Evolutionary conservation across 35 echinoderm and acorn worm species (phyloP).

Genomic region (Ptychodera flava): DNA sequence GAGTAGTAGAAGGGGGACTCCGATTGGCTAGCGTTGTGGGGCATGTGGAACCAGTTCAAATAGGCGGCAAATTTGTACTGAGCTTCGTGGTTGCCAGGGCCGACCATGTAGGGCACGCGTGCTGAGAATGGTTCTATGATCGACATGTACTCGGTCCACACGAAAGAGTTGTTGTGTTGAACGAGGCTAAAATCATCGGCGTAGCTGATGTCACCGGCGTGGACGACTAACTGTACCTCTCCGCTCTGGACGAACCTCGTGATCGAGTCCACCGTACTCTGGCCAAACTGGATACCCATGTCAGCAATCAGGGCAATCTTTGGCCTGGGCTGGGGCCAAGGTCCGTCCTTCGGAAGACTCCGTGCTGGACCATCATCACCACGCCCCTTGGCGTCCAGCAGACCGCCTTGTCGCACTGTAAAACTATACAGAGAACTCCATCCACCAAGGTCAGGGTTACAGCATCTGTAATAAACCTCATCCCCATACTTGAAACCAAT

Average conservation of each 20-base stretch:
- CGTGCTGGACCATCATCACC: neutral
- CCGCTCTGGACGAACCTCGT: neutral
- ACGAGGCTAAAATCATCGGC: neutral
- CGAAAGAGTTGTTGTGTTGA: neutral
- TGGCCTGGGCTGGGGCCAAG: neutral
- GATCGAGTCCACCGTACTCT: neutral
- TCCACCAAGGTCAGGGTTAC: neutral
- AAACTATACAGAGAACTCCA: neutral
- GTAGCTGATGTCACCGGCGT: neutral
- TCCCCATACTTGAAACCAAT: too few species aligned
- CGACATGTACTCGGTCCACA: neutral
- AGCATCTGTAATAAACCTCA: neutral
- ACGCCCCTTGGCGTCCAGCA: neutral
- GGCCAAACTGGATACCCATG: neutral
- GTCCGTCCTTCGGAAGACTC: too few species aligned
- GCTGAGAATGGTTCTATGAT: neutral
- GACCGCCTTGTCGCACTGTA: neutral
- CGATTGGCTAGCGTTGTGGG: neutral
- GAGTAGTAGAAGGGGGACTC: neutral
- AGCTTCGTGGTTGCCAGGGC: neutral
- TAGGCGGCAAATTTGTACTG: neutral
- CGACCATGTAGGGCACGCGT: neutral
- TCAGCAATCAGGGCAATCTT: neutral
- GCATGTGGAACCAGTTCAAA: neutral
- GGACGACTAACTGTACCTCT: neutral